Evolutionary conservation across 2,113 vertebrate species (phyloP), one percentile per base, ranked within the genome.

Genomic region (Gorsachius goisagi): DNA sequence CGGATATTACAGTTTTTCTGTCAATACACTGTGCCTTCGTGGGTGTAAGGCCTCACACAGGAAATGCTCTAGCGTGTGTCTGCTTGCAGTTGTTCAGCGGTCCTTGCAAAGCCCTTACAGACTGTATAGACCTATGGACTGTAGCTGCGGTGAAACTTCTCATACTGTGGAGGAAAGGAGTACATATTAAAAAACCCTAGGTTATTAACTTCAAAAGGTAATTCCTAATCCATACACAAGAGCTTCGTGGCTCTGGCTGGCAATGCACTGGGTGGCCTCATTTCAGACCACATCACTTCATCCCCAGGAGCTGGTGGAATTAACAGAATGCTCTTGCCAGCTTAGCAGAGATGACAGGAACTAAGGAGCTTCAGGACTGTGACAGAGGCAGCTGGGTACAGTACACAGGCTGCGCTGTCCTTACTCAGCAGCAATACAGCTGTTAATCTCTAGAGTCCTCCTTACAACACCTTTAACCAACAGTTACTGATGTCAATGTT

Each of bases 81-180:
- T 83, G 62, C 49, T 14, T 33, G 37, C 15, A 16, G 39, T 16
- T 67, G 23, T 63, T 77, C 52, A 49, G n/a, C 17, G 27, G 33
- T 26, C 27, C 52, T 56, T 50, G 77, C n/a, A 12, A 37, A 11
- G 44, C 50, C 53, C 53, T 22, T 45, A 33, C 5, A 33, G 32
- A 6, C 1, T 30, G 20, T 2, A n/a, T 22, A 24, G 50, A 6
- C 6, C 52, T 83, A 22, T 0, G 9, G 47, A 6, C 12, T 18
- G 35, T 30, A 79, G 33, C 66, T 64, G 4, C 5, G 13, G 19
- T 24, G 35, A n/a, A 50, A 47, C 20, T 53, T 76, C 41, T 23
- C 24, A 7, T 22, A 5, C 0, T 2, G 30, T 2, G 35, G 52
- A 67, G 20, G 17, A 60, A 56, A 30, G 39, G 24, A 30, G 6